A percentile compares a stretch with the other conserved stretches of the same genome.
Conservation (phyloP, 1,140 invertebrate species). For the Drosophila setifemur region DNA sequence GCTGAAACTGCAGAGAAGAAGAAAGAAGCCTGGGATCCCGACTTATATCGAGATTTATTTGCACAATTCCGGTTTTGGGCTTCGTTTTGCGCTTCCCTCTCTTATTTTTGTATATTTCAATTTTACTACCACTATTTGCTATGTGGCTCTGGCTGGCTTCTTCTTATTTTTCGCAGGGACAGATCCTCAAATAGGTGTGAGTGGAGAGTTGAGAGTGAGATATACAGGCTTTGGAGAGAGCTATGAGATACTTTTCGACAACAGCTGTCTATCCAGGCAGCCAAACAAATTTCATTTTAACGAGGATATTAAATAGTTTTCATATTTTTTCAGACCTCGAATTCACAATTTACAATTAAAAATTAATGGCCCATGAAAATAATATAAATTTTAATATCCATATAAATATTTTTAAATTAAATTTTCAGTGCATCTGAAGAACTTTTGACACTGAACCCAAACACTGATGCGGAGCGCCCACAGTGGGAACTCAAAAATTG, state of each 20-base stretch:
- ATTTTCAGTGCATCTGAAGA: constrained; percentile 20
- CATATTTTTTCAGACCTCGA: too few species aligned
- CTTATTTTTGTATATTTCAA: constrained; percentile 59
- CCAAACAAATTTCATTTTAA: too few species aligned
- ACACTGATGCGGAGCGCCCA: constrained; percentile 51
- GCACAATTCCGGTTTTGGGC: constrained; percentile 76
- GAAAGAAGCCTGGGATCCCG: constrained; percentile 22
- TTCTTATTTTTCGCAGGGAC: constrained; percentile 8
- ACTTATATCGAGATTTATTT: constrained; percentile 77
- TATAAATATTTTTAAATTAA: neutral
- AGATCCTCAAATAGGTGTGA: constrained; percentile 45
- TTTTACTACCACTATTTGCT: constrained; percentile 73
- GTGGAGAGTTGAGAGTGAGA: too few species aligned
- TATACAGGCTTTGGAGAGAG: too few species aligned
- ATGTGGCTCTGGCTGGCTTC: constrained; percentile 10
- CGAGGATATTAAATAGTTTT: too few species aligned
- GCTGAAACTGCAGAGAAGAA: constrained; percentile 14
- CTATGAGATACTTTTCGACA: neutral
- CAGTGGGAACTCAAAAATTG: constrained; percentile 29
- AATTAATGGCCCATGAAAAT: too few species aligned
- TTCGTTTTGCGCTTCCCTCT: constrained; percentile 8
- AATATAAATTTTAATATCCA: too few species aligned
- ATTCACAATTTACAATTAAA: too few species aligned
- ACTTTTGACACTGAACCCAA: constrained; percentile 62
- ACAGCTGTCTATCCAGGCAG: too few species aligned